Percentiles rank a stretch among this genome's conserved stretches.
Evolutionary conservation across 2,888 invertebrate species (phyloP).

Genomic region (Ophraella communa): DNA sequence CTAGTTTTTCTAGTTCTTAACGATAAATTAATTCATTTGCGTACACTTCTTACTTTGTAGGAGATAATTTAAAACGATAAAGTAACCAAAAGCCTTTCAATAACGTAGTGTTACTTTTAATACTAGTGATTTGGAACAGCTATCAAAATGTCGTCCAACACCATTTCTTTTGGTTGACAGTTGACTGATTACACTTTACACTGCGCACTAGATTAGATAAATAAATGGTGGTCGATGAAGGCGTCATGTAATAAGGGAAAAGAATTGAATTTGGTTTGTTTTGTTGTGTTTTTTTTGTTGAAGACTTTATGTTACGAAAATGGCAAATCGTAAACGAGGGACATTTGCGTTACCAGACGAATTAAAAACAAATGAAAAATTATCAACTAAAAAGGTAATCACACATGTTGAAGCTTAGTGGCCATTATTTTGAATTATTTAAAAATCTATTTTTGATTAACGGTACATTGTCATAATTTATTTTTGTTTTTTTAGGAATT

Average conservation of each 20-base stretch:
- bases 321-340: constrained; percentile 43
- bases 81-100: no score
- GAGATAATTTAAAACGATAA: no score
- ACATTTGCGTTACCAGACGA: constrained; percentile 37
- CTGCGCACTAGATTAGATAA: background rate
- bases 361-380: constrained; percentile 40
- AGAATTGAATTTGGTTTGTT: constrained; percentile 34
- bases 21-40: no score
- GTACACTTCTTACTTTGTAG: no score
- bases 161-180: background rate
- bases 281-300: constrained; percentile 21
- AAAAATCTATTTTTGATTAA: constrained; percentile 2
- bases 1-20: no score
- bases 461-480: constrained; percentile 5
- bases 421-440: background rate
- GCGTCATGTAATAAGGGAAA: constrained; percentile 34
- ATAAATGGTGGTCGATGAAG: constrained; percentile 5
- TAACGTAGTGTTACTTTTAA: background rate
- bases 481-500: constrained; percentile 37
- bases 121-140: background rate
- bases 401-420: constrained; percentile 8
- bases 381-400: constrained; percentile 46
- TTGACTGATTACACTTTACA: background rate
- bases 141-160: background rate
- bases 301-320: constrained; percentile 31